phyloP scores from a whole-genome alignment of 2,113 vertebrate genomes.

The Nasalis larvatus region DNA sequence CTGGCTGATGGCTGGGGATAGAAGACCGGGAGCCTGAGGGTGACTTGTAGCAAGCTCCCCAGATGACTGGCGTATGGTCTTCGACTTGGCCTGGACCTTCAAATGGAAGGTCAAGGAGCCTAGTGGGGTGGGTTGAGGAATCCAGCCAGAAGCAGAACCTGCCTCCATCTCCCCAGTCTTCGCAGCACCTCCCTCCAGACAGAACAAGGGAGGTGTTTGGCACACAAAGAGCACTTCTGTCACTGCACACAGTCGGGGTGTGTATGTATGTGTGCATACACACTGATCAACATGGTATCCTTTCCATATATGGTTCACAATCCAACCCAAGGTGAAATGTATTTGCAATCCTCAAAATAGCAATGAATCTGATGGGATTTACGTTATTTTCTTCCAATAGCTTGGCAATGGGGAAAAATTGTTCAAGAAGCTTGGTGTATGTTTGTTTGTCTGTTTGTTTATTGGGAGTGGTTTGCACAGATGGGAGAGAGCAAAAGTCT shows the following conservation, averaged over 20 bases:
- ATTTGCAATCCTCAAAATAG: neutral
- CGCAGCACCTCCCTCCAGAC: neutral
- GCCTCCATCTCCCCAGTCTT: neutral
- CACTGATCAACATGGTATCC: neutral
- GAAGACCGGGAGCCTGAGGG: neutral
- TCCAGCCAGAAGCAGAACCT: neutral
- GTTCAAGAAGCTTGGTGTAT: neutral
- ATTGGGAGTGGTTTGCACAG: neutral
- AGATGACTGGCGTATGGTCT: fast-evolving
- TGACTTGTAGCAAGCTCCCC: neutral
- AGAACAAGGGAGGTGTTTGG: neutral
- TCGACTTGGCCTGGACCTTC: neutral
- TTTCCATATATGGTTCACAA: neutral
- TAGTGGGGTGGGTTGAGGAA: neutral
- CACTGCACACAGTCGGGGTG: fast-evolving
- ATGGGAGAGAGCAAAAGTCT: neutral
- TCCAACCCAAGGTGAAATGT: neutral
- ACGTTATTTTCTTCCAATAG: neutral
- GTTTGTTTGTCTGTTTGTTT: neutral
- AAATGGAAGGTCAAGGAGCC: neutral
- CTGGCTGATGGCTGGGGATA: neutral
- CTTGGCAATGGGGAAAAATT: neutral
- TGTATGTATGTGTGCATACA: too few relatives aligned
- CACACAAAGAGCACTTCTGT: too few relatives aligned
- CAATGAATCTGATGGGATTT: neutral